phyloP scores from a whole-genome alignment of 2,113 vertebrate species.

The Oryzias celebensis region DNA sequence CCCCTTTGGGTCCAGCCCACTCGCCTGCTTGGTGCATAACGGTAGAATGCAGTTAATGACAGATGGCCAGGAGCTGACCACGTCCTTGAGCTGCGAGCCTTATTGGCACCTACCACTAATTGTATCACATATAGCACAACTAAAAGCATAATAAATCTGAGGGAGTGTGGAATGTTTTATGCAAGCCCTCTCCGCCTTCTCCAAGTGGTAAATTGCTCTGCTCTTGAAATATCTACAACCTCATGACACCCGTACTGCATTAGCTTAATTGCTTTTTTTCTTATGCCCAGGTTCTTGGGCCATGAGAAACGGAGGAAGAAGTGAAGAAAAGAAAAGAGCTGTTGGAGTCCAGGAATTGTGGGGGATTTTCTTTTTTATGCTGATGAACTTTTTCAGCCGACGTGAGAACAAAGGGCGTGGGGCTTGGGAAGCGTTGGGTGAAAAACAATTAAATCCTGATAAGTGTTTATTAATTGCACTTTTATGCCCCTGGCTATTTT shows the following conservation, averaged over 20 bases:
- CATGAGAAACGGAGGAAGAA: constrained; percentile 30
- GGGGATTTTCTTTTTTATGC: constrained; percentile 30
- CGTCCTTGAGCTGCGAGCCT: constrained; percentile 87
- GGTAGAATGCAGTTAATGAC: constrained; percentile 91
- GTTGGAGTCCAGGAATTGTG: constrained; percentile 20
- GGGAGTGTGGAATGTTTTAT: constrained; percentile 85
- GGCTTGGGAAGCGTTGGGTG: constrained; percentile 14
- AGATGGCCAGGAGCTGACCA: constrained; percentile 91
- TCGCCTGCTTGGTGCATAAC: constrained; percentile 81
- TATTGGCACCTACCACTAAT: constrained; percentile 94
- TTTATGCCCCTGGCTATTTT: constrained; percentile 13
- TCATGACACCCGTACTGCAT: constrained; percentile 91
- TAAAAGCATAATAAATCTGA: constrained; percentile 99
- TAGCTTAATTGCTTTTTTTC: constrained; percentile 92
- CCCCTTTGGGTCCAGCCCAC: constrained; percentile 72
- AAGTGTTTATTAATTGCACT: constrained; percentile 37
- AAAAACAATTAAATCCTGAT: constrained; percentile 32
- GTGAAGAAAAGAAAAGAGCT: constrained; percentile 3
- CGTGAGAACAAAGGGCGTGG: too few relatives aligned
- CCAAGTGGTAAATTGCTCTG: constrained; percentile 92
- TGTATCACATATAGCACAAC: constrained; percentile 94
- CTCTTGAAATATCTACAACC: constrained; percentile 98
- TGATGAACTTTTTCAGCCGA: constrained; percentile 45
- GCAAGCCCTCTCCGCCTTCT: constrained; percentile 85
- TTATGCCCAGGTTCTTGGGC: constrained; percentile 62